A percentile compares a stretch with the other conserved stretches of the same genome.
Conservation (phyloP, 2,797 vertebrate genomes). For the Heteromormyrus szaboi region DNA sequence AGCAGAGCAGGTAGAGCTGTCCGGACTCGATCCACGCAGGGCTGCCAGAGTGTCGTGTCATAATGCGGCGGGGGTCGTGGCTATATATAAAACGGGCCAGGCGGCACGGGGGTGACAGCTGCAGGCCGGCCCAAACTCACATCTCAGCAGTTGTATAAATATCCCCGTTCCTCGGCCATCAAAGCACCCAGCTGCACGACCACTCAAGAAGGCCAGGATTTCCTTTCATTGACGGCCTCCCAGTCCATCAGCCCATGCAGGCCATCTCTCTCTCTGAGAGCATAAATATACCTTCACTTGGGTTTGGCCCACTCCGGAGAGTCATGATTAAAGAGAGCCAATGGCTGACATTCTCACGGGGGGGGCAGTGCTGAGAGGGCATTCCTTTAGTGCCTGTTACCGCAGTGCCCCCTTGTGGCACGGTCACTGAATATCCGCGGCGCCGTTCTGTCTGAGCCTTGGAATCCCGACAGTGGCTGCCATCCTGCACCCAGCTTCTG, state of each 20-base stretch:
- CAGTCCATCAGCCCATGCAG: constrained; percentile 19
- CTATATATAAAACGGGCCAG: constrained; percentile 33
- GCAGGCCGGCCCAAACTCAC: constrained; percentile 27
- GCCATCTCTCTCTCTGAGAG: background rate
- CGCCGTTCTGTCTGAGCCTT: background rate
- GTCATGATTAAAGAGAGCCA: background rate
- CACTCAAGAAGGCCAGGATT: constrained; percentile 31
- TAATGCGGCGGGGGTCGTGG: background rate
- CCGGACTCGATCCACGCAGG: constrained; percentile 13
- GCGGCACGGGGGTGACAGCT: constrained; percentile 36
- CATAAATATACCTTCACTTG: background rate
- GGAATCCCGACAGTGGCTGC: background rate
- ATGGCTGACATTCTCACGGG: background rate
- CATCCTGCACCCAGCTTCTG: background rate
- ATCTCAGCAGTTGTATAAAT: constrained; percentile 46
- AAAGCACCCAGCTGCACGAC: background rate
- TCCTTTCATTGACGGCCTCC: constrained; percentile 28
- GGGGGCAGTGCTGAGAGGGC: background rate
- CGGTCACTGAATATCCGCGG: background rate
- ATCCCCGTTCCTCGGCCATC: constrained; percentile 11
- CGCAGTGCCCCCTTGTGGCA: background rate
- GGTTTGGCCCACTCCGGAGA: background rate
- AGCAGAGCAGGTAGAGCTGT: background rate
- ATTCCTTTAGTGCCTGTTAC: background rate
- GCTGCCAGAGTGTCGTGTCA: background rate